Evolutionary conservation across 2,888 invertebrate species (phyloP), one percentile per base, ranked within the genome.

Genomic region (Adelphocoris suturalis): DNA sequence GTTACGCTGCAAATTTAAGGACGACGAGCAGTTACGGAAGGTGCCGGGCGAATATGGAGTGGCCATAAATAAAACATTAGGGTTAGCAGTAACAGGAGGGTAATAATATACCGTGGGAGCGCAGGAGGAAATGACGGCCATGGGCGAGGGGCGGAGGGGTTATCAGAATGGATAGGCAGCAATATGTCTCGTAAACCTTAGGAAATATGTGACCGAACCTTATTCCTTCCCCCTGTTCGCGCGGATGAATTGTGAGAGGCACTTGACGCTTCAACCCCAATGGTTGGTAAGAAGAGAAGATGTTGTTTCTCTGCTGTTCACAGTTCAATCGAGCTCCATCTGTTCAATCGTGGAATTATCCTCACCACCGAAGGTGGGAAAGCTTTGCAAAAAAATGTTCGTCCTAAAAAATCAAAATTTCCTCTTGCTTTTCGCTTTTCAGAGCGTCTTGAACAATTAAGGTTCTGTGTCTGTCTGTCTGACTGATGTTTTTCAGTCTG

Each of bases 161-260:
- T 57, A 61, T 85, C 61, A 85, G 57, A 85, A 85, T 85, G 85
- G 85, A 85, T 85, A 61, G 57, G 85, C 14, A 28, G 85, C 85
- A 85, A 85, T 85, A 85, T 85, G 85, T 85, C 85, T 61, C 61
- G 85, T 85, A 85, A 85, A 85, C 85, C 85, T 61, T 61, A 28
- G 85, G 61, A 68, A 85, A 85, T 85, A 85, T 85, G 85, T 85
- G 85, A 27, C 57, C 85, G 37, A 47, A 47, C 78, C 46, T 47
- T 19, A n/a, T 47, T 16, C 46, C 19, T 19, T 16, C 16, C 78
- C 16, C 78, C n/a, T 19, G 78, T 19, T 37, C 37, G 37, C 37
- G 37, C 78, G 19, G 37, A 78, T 78, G 78, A 78, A 78, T 78
- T 78, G 37, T 78, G 78, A 46, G 78, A 16, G 16, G 16, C 46